Evolutionary conservation across 2,113 vertebrate species (phyloP).

Genomic region (Nyctereutes procyonoides): DNA sequence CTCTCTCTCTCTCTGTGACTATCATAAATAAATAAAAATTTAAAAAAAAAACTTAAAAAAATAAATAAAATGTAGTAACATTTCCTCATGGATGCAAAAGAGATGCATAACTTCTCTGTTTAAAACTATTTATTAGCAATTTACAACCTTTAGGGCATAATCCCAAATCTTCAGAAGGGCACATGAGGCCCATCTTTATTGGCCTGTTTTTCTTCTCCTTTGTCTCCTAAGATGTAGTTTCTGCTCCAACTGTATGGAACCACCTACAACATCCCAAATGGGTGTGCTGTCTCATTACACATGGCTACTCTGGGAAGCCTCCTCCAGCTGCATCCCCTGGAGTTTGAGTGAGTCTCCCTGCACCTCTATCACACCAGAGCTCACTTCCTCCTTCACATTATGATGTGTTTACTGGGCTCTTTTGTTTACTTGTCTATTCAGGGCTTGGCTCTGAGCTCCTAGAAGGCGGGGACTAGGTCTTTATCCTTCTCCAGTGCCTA

Average conservation of each 20-base stretch:
- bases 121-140: background rate
- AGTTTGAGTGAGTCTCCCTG: background rate
- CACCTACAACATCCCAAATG: background rate
- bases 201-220: background rate
- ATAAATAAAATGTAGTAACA: background rate
- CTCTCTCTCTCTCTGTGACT: too few species aligned
- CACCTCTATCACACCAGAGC: too few species aligned
- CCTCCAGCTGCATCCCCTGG: background rate
- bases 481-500: background rate
- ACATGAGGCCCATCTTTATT: background rate
- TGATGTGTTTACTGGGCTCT: background rate
- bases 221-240: background rate
- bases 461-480: background rate
- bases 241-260: background rate
- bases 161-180: background rate
- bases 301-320: background rate
- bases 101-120: background rate
- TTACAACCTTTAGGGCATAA: background rate
- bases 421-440: background rate
- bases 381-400: background rate
- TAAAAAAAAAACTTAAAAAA: too few species aligned
- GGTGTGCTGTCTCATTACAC: background rate
- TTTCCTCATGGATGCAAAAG: slow-evolving; percentile 18
- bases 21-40: too few species aligned
- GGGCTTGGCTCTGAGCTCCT: background rate